phyloP scores from a whole-genome alignment of 1,140 invertebrate species.

The Sycophila sp. region DNA sequence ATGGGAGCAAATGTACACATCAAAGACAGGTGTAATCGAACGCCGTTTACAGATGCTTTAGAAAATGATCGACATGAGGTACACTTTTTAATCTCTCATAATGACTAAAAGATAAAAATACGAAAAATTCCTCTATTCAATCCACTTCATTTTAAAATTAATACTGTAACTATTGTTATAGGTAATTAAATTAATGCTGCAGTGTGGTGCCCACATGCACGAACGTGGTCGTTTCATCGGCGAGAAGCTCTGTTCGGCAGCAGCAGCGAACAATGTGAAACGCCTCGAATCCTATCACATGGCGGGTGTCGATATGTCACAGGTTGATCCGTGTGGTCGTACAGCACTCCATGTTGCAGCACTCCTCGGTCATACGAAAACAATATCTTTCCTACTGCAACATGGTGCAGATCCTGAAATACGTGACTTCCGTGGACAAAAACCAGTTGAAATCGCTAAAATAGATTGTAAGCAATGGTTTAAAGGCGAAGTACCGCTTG shows the following conservation, averaged over 20 bases:
- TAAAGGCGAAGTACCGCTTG: too few species aligned
- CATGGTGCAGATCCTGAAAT: slow-evolving; percentile 52
- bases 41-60: slow-evolving; percentile 74
- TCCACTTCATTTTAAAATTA: too few species aligned
- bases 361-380: slow-evolving; percentile 59
- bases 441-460: slow-evolving; percentile 65
- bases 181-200: slow-evolving; percentile 69
- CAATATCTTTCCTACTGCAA: slow-evolving; percentile 62
- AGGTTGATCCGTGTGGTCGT: slow-evolving; percentile 69
- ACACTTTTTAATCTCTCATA: too few species aligned
- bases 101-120: too few species aligned
- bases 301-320: slow-evolving; percentile 74
- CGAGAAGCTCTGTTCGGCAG: slow-evolving; percentile 72
- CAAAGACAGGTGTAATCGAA: slow-evolving; percentile 73
- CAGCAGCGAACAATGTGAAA: slow-evolving; percentile 67
- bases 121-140: too few species aligned
- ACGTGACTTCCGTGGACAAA: slow-evolving; percentile 64
- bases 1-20: slow-evolving; percentile 88
- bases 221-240: slow-evolving; percentile 66
- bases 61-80: slow-evolving; percentile 71
- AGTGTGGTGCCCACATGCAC: slow-evolving; percentile 74
- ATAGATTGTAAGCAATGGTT: slow-evolving; percentile 47
- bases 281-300: slow-evolving; percentile 70
- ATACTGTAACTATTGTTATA: slow-evolving; percentile 40
- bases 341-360: slow-evolving; percentile 72